Conservation (phyloP, 2,797 vertebrate genomes). For the Sarcophilus harrisii region DNA sequence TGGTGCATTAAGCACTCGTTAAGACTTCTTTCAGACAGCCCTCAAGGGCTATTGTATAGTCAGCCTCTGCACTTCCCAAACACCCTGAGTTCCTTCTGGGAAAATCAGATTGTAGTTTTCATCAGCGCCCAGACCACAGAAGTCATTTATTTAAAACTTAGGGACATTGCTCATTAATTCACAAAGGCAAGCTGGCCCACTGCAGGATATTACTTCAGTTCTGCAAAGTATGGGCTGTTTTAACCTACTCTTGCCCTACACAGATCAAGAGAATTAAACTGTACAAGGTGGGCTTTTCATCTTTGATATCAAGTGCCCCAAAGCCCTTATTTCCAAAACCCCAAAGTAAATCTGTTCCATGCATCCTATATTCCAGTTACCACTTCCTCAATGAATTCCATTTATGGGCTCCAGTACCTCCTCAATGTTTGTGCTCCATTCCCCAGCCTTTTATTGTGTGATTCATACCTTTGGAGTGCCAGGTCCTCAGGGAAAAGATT, state of each 20-base stretch:
- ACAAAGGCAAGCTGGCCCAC: slow-evolving; percentile 32
- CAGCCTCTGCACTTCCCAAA: slow-evolving; percentile 72
- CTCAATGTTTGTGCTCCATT: slow-evolving; percentile 74
- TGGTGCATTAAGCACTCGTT: slow-evolving; percentile 65
- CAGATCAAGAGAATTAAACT: slow-evolving; percentile 69
- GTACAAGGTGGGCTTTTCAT: slow-evolving; percentile 66
- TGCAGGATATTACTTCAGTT: slow-evolving; percentile 22
- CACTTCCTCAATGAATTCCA: slow-evolving; percentile 80
- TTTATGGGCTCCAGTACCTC: slow-evolving; percentile 70
- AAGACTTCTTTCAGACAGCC: slow-evolving; percentile 62
- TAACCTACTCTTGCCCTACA: slow-evolving; percentile 55
- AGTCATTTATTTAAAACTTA: slow-evolving; percentile 51
- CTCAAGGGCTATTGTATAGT: slow-evolving; percentile 69
- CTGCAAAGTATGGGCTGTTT: slow-evolving; percentile 45
- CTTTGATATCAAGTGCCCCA: slow-evolving; percentile 61
- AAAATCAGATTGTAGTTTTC: slow-evolving; percentile 68
- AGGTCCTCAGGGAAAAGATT: slow-evolving; percentile 76
- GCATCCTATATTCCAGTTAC: slow-evolving; percentile 70
- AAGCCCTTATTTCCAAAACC: slow-evolving; percentile 68
- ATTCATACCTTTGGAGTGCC: slow-evolving; percentile 78
- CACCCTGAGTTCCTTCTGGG: slow-evolving; percentile 67
- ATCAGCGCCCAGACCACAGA: slow-evolving; percentile 58
- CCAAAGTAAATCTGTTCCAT: slow-evolving; percentile 56
- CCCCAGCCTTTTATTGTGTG: slow-evolving; percentile 76
- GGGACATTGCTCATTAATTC: slow-evolving; percentile 42